phyloP scores from a whole-genome alignment of 2,797 vertebrate species.

The Luscinia megarhynchos region DNA sequence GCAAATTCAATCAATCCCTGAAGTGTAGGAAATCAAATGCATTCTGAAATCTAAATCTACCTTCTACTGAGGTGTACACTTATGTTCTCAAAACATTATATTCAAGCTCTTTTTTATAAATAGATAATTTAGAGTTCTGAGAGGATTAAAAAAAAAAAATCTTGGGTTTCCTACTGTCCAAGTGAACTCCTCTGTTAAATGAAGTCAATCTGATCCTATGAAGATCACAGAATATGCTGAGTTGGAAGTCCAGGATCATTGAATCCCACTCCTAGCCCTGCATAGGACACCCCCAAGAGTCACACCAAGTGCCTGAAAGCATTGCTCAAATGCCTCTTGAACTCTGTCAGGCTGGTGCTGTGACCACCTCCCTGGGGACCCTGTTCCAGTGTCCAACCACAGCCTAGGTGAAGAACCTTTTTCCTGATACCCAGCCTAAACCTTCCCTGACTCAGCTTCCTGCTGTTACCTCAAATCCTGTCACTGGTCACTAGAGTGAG shows the following conservation, averaged over 20 bases:
- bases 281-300: not conserved
- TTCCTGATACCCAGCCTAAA: not conserved
- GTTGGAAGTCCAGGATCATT: not conserved
- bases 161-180: not conserved
- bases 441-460: not conserved
- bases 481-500: not conserved
- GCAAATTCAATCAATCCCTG: not conserved
- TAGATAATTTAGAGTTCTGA: not conserved
- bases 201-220: not conserved
- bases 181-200: not conserved
- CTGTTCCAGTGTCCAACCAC: not conserved
- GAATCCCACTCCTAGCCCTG: not conserved
- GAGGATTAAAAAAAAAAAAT: not conserved
- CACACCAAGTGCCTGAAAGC: not conserved
- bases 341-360: not conserved
- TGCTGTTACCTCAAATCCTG: not conserved
- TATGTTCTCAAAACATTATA: not conserved
- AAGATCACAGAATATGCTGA: not conserved
- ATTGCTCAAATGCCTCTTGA: not conserved
- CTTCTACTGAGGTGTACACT: not conserved
- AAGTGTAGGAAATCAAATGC: not conserved
- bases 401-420: not conserved
- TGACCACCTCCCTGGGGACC: not conserved
- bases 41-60: not conserved
- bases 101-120: not conserved